Base-by-base conservation (phyloP, 2,113 vertebrate species). In the Otus sunia region DNA sequence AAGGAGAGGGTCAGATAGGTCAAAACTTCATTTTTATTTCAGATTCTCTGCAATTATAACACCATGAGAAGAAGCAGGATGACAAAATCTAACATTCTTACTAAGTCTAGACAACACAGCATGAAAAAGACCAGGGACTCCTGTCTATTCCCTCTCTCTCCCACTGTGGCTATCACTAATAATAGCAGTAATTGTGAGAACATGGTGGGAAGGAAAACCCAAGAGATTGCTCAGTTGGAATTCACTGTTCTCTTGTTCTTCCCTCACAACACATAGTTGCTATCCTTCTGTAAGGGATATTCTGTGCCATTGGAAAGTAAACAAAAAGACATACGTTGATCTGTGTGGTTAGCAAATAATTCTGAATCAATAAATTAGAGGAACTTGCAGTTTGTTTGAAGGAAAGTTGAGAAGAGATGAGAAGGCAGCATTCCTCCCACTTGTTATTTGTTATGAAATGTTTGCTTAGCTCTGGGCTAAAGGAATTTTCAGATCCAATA, bases 101-200 rank as follows among this genome's bases (percentile, higher is more conserved):
- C 36, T 47, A 85, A 93, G 97, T 96, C 96, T 95, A 96, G 95
- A 97, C 96, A 94, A 94, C 92, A 91, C 95, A 96, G 95, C 94
- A 94, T 80, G 92, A 92, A 96, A 94, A 85, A 91, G 94, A 74
- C 82, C 88, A 93, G 43, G 79, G 83, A 92, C 64, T 93, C 76
- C 73, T 85, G 59, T 29, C 74, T 94, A 45, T 72, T 76, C 79
- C 86, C 45, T 92, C 66, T 84, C 68, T 52, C 72, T 64, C 94
- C 86, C 79, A 91, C 96, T 94, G 92, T 72, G 83, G 73, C 56
- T 91, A 86, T 94, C 83, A 75, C 88, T 92, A 96, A 90, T 93
- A 96, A 95, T 94, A 96, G 88, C 79, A 93, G 56, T 50, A 84
- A 88, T 68, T 96, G 88, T 95, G 95, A 94, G 95, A 97, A 95